Percentiles rank a stretch among this genome's conserved stretches.
phyloP scores from a whole-genome alignment of 2,888 invertebrate species.

The Noctua comes region DNA sequence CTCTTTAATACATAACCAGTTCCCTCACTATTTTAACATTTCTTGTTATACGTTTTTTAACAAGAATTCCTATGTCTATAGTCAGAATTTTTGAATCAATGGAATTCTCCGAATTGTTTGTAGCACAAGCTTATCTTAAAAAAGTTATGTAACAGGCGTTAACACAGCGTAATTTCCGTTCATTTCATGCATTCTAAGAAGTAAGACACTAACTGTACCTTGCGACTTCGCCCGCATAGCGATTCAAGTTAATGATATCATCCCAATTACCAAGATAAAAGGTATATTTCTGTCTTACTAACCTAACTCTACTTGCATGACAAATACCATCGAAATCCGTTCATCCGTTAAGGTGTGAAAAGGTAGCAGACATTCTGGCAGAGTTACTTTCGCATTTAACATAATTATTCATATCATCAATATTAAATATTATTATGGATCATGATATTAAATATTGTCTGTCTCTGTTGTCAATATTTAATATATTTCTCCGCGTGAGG shows the following conservation, averaged over 20 bases:
- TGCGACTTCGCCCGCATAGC: background rate
- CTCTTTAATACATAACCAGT: conserved; percentile 37
- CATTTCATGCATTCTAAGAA: background rate
- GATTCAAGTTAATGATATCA: background rate
- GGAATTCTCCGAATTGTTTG: conserved; percentile 1
- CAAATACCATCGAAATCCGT: background rate
- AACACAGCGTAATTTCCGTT: background rate
- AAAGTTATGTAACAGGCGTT: background rate
- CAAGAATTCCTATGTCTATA: conserved; percentile 12
- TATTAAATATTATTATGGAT: no score
- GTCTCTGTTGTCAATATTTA: no score
- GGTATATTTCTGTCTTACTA: background rate
- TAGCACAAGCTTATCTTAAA: background rate
- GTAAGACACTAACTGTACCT: background rate
- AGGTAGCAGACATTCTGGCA: background rate
- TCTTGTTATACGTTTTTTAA: conserved; percentile 23
- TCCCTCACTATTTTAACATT: conserved; percentile 18
- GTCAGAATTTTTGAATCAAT: conserved; percentile 7
- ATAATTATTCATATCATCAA: no score
- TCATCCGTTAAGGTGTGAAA: background rate
- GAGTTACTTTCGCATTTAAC: background rate
- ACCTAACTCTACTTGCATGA: background rate
- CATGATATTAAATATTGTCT: no score
- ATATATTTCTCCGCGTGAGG: no score
- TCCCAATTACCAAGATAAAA: background rate